phyloP scores from a whole-genome alignment of 2,888 invertebrate genomes.

The Silvanus unidentatus region DNA sequence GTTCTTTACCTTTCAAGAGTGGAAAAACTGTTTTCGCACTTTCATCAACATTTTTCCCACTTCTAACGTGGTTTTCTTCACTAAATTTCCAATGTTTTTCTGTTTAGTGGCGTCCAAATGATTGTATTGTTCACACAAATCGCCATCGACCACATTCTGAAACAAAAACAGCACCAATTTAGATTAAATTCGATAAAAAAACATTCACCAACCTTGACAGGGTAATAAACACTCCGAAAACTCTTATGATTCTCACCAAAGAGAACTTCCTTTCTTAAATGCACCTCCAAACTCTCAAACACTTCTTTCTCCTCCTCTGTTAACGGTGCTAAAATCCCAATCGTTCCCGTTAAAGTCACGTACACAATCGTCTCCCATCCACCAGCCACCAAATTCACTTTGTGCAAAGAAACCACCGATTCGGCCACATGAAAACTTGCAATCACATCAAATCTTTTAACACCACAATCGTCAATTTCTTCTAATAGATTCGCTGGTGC shows the following conservation, averaged over 20 bases:
- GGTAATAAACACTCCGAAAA: slow-evolving; percentile 96
- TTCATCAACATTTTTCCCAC: slow-evolving; percentile 96
- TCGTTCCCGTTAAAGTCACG: slow-evolving; percentile 89
- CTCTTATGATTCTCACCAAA: slow-evolving; percentile 98
- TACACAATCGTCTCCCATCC: slow-evolving; percentile 96
- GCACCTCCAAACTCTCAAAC: slow-evolving; percentile 99
- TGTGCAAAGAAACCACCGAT: slow-evolving; percentile 87
- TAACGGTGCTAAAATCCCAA: slow-evolving; percentile 90
- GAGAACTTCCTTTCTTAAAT: slow-evolving; percentile 95
- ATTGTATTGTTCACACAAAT: slow-evolving; percentile 97
- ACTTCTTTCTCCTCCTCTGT: slow-evolving; percentile 98
- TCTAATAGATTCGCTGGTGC: slow-evolving; percentile 88
- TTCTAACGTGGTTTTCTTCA: slow-evolving; percentile 93
- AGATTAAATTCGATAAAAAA: slow-evolving; percentile 19
- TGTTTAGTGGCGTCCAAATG: slow-evolving; percentile 91
- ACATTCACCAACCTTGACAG: slow-evolving; percentile 71
- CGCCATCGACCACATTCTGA: slow-evolving; percentile 97
- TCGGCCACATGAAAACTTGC: slow-evolving; percentile 96
- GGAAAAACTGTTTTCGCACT: no score
- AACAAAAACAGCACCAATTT: slow-evolving; percentile 30
- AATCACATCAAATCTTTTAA: slow-evolving; percentile 88
- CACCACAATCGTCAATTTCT: slow-evolving; percentile 96
- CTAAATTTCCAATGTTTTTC: slow-evolving; percentile 87
- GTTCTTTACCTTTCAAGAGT: no score
- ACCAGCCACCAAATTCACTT: slow-evolving; percentile 87